Conservation (phyloP, 2,888 invertebrate species). For the Labia minor region DNA sequence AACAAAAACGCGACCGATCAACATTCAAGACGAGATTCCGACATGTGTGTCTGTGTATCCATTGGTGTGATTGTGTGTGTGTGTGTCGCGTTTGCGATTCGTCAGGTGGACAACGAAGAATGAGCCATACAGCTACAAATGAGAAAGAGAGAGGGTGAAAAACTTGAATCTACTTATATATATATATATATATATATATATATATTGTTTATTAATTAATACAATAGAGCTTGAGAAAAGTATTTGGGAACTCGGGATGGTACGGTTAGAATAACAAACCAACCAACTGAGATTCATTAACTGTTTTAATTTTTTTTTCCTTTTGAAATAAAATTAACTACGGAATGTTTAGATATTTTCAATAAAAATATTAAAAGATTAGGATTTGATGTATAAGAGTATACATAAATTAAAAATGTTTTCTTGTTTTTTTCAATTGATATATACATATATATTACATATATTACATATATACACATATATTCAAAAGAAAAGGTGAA, state of each 20-base stretch:
- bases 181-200: too few relatives aligned
- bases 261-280: background rate
- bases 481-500: too few relatives aligned
- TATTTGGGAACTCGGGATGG: background rate
- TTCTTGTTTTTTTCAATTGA: too few relatives aligned
- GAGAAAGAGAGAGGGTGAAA: background rate
- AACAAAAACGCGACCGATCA: slow-evolving; percentile 13
- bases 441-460: too few relatives aligned
- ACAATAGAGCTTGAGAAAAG: background rate
- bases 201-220: slow-evolving; percentile 5
- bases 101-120: background rate
- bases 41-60: background rate
- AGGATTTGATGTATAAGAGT: too few relatives aligned
- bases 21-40: slow-evolving; percentile 13
- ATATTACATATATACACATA: too few relatives aligned
- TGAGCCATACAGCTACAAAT: background rate
- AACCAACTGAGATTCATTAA: too few relatives aligned
- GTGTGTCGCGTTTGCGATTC: background rate
- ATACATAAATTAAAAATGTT: too few relatives aligned
- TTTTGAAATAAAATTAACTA: too few relatives aligned
- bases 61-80: background rate
- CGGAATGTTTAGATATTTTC: too few relatives aligned
- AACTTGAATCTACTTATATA: background rate
- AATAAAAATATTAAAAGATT: too few relatives aligned
- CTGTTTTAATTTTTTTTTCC: too few relatives aligned